These are phyloP conservation scores for Amphimallon solstitiale DNA, from an alignment of 2,888 invertebrate species.

Conservation along the genomic window DNA sequence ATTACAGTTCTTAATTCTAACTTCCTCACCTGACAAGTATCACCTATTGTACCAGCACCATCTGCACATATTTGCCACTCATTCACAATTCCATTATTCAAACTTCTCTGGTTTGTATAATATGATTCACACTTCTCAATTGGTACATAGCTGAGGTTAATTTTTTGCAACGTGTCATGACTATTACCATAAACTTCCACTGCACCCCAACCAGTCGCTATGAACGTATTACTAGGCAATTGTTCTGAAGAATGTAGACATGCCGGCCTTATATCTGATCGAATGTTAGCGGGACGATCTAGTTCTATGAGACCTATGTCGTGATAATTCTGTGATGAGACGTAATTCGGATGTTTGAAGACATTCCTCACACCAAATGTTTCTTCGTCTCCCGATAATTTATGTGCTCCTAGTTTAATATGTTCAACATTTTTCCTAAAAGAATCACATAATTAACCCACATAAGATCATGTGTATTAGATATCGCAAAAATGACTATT, in stretches of 20 bases:
- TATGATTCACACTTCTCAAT: background rate
- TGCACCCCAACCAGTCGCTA: slow-evolving; percentile 65
- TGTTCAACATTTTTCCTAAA: slow-evolving; percentile 22
- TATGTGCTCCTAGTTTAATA: slow-evolving; percentile 62
- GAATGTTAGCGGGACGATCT: slow-evolving; percentile 57
- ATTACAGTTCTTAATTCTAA: too few relatives aligned
- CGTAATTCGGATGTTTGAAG: slow-evolving; percentile 62
- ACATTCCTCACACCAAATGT: slow-evolving; percentile 54
- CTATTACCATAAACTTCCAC: slow-evolving; percentile 45
- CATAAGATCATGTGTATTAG: too few relatives aligned
- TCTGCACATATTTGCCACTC: slow-evolving; percentile 35
- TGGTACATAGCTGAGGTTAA: slow-evolving; percentile 54
- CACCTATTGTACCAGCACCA: slow-evolving; percentile 2
- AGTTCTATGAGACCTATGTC: slow-evolving; percentile 66
- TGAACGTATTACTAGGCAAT: slow-evolving; percentile 48
- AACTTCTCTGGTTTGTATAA: background rate
- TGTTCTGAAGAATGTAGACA: slow-evolving; percentile 57
- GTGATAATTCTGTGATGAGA: slow-evolving; percentile 60
- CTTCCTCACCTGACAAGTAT: slow-evolving; percentile 39
- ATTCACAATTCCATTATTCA: slow-evolving; percentile 26
- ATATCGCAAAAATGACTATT: too few relatives aligned
- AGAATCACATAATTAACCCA: background rate
- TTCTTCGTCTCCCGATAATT: slow-evolving; percentile 47
- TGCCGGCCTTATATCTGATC: slow-evolving; percentile 60
- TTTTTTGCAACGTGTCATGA: slow-evolving; percentile 60